phyloP scores from a whole-genome alignment of 2,888 invertebrate species.

The Xylota segnis region DNA sequence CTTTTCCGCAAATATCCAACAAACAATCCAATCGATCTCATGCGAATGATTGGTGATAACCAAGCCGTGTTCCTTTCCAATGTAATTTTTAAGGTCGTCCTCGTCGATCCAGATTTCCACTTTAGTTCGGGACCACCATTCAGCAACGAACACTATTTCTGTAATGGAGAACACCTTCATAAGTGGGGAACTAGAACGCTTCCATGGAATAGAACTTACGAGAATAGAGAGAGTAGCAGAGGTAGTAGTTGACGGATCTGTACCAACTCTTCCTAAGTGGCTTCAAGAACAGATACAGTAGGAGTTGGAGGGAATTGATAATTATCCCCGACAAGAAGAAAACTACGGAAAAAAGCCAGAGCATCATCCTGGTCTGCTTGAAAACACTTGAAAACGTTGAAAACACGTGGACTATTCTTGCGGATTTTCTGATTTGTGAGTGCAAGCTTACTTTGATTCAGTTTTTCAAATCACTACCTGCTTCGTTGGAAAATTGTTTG shows the following conservation, averaged over 20 bases:
- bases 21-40: constrained; percentile 98
- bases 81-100: constrained; percentile 91
- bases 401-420: too few species aligned
- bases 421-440: too few species aligned
- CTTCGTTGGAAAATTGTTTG: too few species aligned
- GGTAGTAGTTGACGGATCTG: constrained; percentile 94
- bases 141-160: constrained; percentile 96
- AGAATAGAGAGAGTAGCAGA: constrained; percentile 94
- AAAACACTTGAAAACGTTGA: too few species aligned
- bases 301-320: constrained; percentile 92
- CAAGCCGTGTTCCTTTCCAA: constrained; percentile 95
- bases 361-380: too few species aligned
- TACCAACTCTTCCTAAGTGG: constrained; percentile 92
- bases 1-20: constrained; percentile 95
- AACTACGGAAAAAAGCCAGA: constrained; percentile 87
- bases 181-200: too few species aligned
- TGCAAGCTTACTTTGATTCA: too few species aligned
- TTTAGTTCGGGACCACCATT: constrained; percentile 96
- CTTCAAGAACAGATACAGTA: constrained; percentile 91
- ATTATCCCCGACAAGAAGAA: constrained; percentile 95
- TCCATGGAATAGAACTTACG: constrained; percentile 92
- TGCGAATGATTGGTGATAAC: constrained; percentile 97
- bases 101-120: constrained; percentile 91
- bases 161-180: constrained; percentile 77
- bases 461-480: too few species aligned